Conservation (phyloP, 2,797 vertebrate genomes). For the Sebastes variabilis region DNA sequence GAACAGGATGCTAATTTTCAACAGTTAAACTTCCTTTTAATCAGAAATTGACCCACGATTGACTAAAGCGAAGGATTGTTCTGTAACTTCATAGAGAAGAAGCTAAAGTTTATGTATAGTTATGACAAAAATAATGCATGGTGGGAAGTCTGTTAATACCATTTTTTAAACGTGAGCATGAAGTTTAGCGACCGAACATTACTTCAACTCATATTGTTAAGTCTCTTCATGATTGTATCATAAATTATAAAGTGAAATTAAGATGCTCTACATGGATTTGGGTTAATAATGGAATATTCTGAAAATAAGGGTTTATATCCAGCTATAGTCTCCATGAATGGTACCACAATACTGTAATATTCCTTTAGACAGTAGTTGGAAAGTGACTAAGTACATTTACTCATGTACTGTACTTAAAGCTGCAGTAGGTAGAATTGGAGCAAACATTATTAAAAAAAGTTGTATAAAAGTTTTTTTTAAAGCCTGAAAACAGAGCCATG, state of each 20-base stretch:
- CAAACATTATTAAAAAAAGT: no score
- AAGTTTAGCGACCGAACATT: neutral
- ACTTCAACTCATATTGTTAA: neutral
- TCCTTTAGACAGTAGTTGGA: no score
- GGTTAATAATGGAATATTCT: neutral
- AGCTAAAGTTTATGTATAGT: neutral
- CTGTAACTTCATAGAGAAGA: neutral
- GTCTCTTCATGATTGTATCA: neutral
- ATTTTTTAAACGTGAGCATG: neutral
- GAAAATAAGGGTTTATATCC: neutral
- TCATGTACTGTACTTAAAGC: neutral
- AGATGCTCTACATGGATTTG: neutral
- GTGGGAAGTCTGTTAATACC: neutral
- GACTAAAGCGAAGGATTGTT: neutral
- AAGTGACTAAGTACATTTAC: neutral
- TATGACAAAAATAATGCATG: neutral
- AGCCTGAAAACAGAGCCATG: no score
- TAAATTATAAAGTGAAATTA: neutral
- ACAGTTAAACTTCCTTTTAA: neutral
- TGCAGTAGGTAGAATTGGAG: no score
- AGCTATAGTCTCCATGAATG: neutral
- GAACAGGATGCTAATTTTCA: conserved; percentile 13
- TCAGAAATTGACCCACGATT: conserved; percentile 22
- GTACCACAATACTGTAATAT: neutral
- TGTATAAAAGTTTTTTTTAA: no score